phyloP scores from a whole-genome alignment of 1,140 invertebrate genomes.

The Rhopalosiphum padi region DNA sequence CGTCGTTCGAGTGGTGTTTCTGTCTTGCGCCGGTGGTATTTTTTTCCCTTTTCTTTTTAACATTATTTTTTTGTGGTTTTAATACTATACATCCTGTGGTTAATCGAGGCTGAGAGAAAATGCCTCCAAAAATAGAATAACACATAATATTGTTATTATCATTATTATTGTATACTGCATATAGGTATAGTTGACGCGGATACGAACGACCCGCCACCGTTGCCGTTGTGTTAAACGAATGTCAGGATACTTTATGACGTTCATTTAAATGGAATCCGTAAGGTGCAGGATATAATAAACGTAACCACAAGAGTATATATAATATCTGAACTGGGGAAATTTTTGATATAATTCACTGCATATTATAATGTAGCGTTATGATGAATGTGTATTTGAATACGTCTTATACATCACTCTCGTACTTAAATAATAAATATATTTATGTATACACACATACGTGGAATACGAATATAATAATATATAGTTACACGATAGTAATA shows the following conservation, averaged over 20 bases:
- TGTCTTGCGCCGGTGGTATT: background rate
- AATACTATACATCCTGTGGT: slow-evolving; percentile 35
- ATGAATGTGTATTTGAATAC: slow-evolving; percentile 32
- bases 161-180: background rate
- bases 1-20: background rate
- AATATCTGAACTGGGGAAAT: background rate
- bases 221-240: slow-evolving; percentile 33
- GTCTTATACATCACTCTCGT: background rate
- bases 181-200: background rate
- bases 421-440: background rate
- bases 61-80: slow-evolving; percentile 38
- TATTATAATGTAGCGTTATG: background rate
- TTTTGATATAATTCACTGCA: background rate
- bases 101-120: slow-evolving; percentile 43
- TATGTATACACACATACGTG: background rate
- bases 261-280: slow-evolving; percentile 38
- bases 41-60: slow-evolving; percentile 27
- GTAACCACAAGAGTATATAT: background rate
- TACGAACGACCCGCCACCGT: background rate
- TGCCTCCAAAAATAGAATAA: slow-evolving; percentile 37
- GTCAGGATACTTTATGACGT: slow-evolving; percentile 37
- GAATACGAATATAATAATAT: background rate
- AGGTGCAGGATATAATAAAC: background rate
- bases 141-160: background rate
- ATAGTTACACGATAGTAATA: background rate